Base-by-base conservation (phyloP, 1,140 invertebrate species). In the Vanessa tameamea region DNA sequence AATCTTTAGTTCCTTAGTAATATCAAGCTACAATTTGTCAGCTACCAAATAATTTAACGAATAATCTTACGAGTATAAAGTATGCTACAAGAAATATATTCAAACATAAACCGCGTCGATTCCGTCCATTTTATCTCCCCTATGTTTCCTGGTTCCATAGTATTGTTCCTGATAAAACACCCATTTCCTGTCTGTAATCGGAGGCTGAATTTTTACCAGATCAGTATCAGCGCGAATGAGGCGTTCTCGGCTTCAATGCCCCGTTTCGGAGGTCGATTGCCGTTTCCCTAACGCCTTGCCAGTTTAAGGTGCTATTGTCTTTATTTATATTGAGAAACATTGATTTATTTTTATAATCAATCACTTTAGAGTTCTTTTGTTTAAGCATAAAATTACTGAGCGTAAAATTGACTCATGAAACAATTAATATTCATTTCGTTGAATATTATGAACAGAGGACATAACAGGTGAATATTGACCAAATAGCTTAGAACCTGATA, bases 111-210 rank as follows among this genome's bases (percentile, higher is more conserved):
- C 26, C 55, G 23, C 55, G 15, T 14, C 53, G 59, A 14, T 14
- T 47, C 47, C 23, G 15, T 20, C 69, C 23, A 59, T 6, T 59
- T 71, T 78, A 47, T 8, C 12, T 1, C 61, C 73, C 82, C 78
- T 87, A 75, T 76, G 67, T 83, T 64, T 50, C 65, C 15, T 65
- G 43, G 50, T 66, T 64, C 64, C 61, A 47, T 68, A 65, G 69
- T 72, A 76, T 70, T 71, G 77, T 37, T 73, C 31, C 81, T 80
- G 83, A 88, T 88, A 89, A 90, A 90, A 87, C 87, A 84, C 67
- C 82, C 82, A 82, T 89, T 86, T 83, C 82, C 82, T 6, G 37
- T 69, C 74, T 78, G 88, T 90, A 88, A 89, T 88, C 84, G 82
- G 50, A 78, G 47, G 20, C 78, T 81, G 81, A 87, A 86, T 89